Percentiles rank a stretch among this genome's conserved stretches.
phyloP scores from a whole-genome alignment of 2,113 vertebrate genomes.

The Brachypteracias leptosomus region DNA sequence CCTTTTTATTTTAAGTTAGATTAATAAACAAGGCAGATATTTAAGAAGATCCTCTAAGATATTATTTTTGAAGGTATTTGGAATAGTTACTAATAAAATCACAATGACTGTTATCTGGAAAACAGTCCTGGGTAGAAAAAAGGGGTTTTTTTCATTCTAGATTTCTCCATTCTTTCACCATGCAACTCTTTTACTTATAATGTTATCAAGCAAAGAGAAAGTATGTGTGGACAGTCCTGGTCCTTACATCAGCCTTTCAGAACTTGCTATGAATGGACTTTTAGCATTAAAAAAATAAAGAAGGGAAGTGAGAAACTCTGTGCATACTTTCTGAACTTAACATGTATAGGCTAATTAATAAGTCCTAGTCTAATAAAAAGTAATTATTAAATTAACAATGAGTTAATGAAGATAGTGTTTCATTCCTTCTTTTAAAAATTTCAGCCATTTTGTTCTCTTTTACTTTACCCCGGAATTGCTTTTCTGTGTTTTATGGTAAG shows the following conservation, averaged over 20 bases:
- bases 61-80: not conserved
- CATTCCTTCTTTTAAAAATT: not conserved
- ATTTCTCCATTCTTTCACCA: not conserved
- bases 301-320: not conserved
- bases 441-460: not conserved
- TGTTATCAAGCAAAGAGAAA: not conserved
- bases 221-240: not conserved
- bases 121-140: not conserved
- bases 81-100: not conserved
- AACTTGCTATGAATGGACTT: not conserved
- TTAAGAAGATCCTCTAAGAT: not conserved
- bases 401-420: not conserved
- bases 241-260: not conserved
- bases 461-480: not conserved
- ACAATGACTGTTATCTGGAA: not conserved
- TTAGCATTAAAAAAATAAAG: not conserved
- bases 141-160: fast-evolving
- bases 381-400: not conserved
- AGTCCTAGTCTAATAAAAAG: not conserved
- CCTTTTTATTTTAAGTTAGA: not conserved
- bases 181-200: not conserved
- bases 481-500: not conserved
- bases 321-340: not conserved
- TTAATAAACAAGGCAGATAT: not conserved
- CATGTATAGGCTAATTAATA: not conserved